Evolutionary conservation across 2,888 invertebrate species (phyloP), one percentile per base, ranked within the genome.

Genomic region (Dryocosmus kuriphilus): DNA sequence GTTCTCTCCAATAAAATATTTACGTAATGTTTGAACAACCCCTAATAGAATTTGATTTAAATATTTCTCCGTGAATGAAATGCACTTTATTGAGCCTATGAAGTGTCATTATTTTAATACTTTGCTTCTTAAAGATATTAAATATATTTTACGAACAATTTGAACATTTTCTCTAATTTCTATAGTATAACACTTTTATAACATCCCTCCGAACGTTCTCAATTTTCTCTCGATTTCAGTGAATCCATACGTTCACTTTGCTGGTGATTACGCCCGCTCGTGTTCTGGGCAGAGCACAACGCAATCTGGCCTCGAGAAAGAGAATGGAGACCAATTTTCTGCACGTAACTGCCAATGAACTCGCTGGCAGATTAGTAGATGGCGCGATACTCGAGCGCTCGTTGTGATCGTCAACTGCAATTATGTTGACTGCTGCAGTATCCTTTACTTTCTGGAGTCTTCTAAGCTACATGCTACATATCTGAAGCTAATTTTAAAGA

Each of bases 161-260:
- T 32, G 32, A 7, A 32, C 1, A 32, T 32, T n/a, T n/a, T n/a
- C n/a, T n/a, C n/a, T n/a, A n/a, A n/a, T n/a, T n/a, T 46, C 16
- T 19, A 1, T 5, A 46, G 16, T 22, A 19, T 51, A 55, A 22
- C 2, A 6, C 8, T 9, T 55, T 22, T n/a, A 38, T 38, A 55
- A 55, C 55, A 55, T 8, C 55, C 55, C 22, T 55, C 55, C 6
- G 22, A 55, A 22, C 22, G 8, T 55, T 19, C 55, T 55, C 22
- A 22, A n/a, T 30, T 41, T 27, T 35, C 41, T 22, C 32, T 30
- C 30, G 41, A 24, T 65, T 80, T 74, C 71, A 77, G 74, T 71
- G 80, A 78, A 63, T 32, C 46, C 77, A 79, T 76, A 81, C 74
- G 65, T 79, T 79, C 65, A 75, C 75, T 74, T 35, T 79, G 57